These are phyloP conservation scores for Mesoligia furuncula DNA, from an alignment of 2,888 invertebrate genomes.

Conservation along the genomic window DNA sequence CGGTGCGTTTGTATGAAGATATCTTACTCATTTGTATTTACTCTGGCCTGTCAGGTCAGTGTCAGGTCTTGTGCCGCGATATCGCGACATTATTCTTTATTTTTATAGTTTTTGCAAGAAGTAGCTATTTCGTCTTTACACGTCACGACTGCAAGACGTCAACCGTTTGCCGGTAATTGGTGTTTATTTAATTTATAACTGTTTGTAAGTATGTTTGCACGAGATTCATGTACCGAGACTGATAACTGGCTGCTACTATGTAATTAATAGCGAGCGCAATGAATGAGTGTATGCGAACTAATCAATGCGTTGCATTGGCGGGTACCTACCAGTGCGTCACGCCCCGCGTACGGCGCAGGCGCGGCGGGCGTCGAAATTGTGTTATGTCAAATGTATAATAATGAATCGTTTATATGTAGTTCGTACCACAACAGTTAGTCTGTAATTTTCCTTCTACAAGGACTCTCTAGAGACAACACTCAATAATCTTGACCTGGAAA, in stretches of 20 bases:
- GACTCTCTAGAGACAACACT: slow-evolving; percentile 8
- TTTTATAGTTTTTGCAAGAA: slow-evolving; percentile 6
- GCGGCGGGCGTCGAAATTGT: background rate
- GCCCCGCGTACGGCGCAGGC: slow-evolving; percentile 3
- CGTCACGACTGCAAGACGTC: background rate
- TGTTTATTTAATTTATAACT: slow-evolving; percentile 35
- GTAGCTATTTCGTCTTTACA: background rate
- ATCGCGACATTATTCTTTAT: slow-evolving; percentile 18
- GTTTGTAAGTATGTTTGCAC: slow-evolving; percentile 38
- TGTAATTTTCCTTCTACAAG: background rate
- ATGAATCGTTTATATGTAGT: background rate
- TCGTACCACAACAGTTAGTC: background rate
- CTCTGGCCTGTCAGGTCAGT: too few species aligned
- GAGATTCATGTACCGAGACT: slow-evolving; percentile 34
- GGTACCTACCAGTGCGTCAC: background rate
- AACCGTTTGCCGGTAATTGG: slow-evolving; percentile 9
- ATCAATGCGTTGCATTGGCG: slow-evolving; percentile 24
- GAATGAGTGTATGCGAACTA: slow-evolving; percentile 26
- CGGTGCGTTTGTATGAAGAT: too few species aligned
- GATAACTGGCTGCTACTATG: slow-evolving; percentile 48
- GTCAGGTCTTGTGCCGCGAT: slow-evolving; percentile 9
- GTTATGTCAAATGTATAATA: slow-evolving; percentile 20
- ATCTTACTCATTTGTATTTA: too few species aligned
- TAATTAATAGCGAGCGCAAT: slow-evolving; percentile 30
- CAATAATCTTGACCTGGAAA: background rate